Base-by-base conservation (phyloP, 2,888 invertebrate genomes). In the Octodonta nipae region DNA sequence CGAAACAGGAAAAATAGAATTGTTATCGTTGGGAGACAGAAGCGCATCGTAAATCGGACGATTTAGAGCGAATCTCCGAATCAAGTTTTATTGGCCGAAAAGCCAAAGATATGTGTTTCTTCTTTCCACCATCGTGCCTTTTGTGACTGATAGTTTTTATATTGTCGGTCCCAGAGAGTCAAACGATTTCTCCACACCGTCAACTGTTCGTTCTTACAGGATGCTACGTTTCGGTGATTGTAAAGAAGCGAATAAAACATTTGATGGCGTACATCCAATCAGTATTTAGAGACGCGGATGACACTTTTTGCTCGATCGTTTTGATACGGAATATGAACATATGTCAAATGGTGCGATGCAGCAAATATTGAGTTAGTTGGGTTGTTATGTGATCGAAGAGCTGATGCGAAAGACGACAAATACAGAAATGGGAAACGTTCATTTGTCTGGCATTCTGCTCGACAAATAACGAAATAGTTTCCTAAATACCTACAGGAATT, bases 41-140 rank as follows among this genome's bases (percentile, higher is more conserved):
- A 46, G 47, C 42, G 46, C n/a, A n/a, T 49, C 52, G 47, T 58
- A 58, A 58, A 58, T 56, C 54, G 48, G 49, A 48, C 55, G 54
- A 55, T 57, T 56, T 54, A 44, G 46, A 51, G 45, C 41, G 50
- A 50, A 53, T 54, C 53, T 55, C 53, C 55, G 56, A 61, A 61
- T 61, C 65, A 66, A 67, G 68, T 68, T 69, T 70, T 68, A 69
- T 69, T 68, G 66, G 63, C 64, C 68, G 68, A 69, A 68, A 69
- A 68, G 65, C 66, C 63, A 63, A 64, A 67, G 68, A 69, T 69
- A 70, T 66, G 58, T 60, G 53, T 52, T 52, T 49, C 50, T 47
- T 41, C 44, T 46, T 50, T 50, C 49, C 51, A 47, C 49, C 49
- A 45, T 47, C 47, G 49, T 49, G 49, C 52, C 46, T 37, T 37